Evolutionary conservation across 2,797 vertebrate genomes (phyloP), one percentile per base, ranked within the genome.

Genomic region (Poeciliopsis gracilis): DNA sequence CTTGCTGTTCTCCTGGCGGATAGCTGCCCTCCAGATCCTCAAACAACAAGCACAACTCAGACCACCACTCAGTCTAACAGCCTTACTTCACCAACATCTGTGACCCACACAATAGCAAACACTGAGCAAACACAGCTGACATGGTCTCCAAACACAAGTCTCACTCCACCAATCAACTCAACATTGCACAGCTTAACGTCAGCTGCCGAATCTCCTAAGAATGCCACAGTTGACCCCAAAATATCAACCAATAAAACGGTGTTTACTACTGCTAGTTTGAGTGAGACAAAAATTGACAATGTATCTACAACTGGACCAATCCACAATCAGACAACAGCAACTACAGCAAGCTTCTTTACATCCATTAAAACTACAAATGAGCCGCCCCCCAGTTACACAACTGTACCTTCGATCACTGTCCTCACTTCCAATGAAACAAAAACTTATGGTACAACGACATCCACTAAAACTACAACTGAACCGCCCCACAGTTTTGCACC

Each of bases 1-100:
- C 73, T 90, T 36, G 89, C 89, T 73, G 83, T 94, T 75, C 86
- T 94, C 77, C 74, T 95, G 79, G 87, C 38, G 45, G 89, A 93
- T 33, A 86, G 71, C 38, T 95, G 93, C 76, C 43, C 80, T 10
- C 10, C 28, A 2, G 74, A 33, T 20, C 77, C 25, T n/a, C 16
- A 11, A 69, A 28, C 23, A 41, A 16, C 57, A 72, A 73, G 4
- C 61, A 66, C 82, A 20, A 33, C 49, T 5, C 47, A 61, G 41
- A 23, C 72, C 13, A 33, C 71, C 41, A 75, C 36, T 46, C n/a
- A 12, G 2, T 78, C 74, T 45, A 79, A 15, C 41, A 77, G 7
- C 53, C 77, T 74, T 9, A 82, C 81, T 12, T 41, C 8, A n/a
- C 15, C n/a, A n/a, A 2, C 74, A 16, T 43, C 47, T 51, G 28